Evolutionary conservation across 2,113 vertebrate genomes (phyloP).

Genomic region (Tautogolabrus adspersus): DNA sequence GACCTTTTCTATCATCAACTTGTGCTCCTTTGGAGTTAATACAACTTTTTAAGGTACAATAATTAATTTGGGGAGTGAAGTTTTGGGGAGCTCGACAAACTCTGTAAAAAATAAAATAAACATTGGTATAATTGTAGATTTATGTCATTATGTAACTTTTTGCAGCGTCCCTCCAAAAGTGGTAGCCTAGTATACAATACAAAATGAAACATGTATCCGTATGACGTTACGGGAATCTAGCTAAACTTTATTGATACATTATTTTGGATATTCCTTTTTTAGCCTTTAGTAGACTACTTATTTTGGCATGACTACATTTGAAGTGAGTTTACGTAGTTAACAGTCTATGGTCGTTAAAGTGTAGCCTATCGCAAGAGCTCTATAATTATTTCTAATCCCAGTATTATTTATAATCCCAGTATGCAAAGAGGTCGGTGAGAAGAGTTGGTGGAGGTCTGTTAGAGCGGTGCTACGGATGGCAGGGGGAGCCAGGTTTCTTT

Average conservation of each 20-base stretch:
- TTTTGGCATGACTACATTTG: background rate
- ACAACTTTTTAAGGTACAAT: background rate
- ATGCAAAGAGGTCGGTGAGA: slow-evolving; percentile 60
- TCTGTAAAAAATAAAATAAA: slow-evolving; percentile 3
- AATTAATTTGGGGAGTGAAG: background rate
- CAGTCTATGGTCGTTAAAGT: background rate
- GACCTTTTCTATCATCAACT: too few species aligned
- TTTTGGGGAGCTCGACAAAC: background rate
- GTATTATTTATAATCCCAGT: slow-evolving; percentile 66
- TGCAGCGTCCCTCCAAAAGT: background rate
- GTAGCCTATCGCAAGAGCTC: background rate
- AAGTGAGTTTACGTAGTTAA: background rate
- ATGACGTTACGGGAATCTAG: too few species aligned
- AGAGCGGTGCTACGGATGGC: slow-evolving; percentile 69
- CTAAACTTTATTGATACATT: too few species aligned
- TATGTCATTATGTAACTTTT: background rate
- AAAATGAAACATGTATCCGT: background rate
- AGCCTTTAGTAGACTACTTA: too few species aligned
- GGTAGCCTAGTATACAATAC: background rate
- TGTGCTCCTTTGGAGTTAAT: background rate
- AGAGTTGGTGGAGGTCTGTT: slow-evolving; percentile 8
- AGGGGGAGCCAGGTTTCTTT: slow-evolving; percentile 70
- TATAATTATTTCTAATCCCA: background rate
- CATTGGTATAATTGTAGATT: background rate
- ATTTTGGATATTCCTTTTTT: too few species aligned